These are phyloP conservation scores for Venustaconcha ellipsiformis DNA, from an alignment of 1,140 invertebrate genomes.

Conservation along the genomic window DNA sequence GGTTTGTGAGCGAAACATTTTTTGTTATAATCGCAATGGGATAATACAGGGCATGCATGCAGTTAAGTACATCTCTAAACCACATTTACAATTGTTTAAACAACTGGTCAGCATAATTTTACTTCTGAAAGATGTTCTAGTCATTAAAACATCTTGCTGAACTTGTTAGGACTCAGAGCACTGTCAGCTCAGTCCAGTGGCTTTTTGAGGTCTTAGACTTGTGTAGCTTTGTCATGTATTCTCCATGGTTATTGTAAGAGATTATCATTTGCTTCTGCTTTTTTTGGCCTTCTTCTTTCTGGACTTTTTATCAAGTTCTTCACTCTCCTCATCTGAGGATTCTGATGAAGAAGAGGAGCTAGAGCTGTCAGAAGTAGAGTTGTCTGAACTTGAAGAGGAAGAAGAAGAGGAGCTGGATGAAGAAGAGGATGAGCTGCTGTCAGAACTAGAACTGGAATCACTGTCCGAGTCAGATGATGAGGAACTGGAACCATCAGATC, in stretches of 20 bases:
- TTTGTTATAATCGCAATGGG: too few species aligned
- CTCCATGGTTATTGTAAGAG: not conserved
- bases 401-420: conserved; percentile 27
- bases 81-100: too few species aligned
- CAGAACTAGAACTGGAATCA: conserved; percentile 22
- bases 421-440: conserved; percentile 20
- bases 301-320: not conserved
- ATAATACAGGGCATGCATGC: too few species aligned
- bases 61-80: too few species aligned
- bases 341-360: conserved; percentile 6
- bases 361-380: conserved; percentile 14
- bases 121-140: too few species aligned
- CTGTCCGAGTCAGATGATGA: conserved; percentile 13
- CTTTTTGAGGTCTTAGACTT: not conserved
- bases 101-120: too few species aligned
- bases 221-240: not conserved
- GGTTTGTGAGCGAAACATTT: too few species aligned
- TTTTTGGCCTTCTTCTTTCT: conserved; percentile 17
- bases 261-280: conserved; percentile 7
- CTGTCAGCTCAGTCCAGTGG: too few species aligned
- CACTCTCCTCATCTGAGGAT: conserved; percentile 10
- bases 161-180: too few species aligned
- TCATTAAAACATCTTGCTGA: too few species aligned
- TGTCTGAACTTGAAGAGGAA: conserved; percentile 29
- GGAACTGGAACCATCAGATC: conserved; percentile 4